Evolutionary conservation across 30 jellyfish, hydroid and myxozoan species (phyloP).

Genomic region (Catostylus mosaicus): DNA sequence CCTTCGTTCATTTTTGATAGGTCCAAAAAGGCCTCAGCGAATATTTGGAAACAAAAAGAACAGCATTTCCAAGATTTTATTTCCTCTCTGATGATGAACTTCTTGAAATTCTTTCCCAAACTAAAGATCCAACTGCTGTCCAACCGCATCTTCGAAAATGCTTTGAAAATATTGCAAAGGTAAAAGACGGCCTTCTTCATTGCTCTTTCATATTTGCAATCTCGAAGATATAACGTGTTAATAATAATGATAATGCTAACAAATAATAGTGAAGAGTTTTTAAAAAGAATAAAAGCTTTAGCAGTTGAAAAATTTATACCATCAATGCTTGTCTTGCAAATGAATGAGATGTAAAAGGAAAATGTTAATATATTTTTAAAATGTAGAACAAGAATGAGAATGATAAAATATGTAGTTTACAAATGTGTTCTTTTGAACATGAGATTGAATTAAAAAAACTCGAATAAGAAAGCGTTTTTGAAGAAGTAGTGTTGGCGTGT

Average conservation of each 20-base stretch:
- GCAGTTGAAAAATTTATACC: no score
- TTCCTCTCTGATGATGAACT: conserved; percentile 95
- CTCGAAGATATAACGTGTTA: neutral
- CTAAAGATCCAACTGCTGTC: conserved; percentile 98
- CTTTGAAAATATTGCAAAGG: conserved; percentile 96
- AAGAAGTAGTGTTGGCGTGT: no score
- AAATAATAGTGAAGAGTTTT: no score
- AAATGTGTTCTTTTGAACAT: no score
- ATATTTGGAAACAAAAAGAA: conserved; percentile 92
- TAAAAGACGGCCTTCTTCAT: neutral
- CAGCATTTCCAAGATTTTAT: conserved; percentile 94
- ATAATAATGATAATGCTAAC: conserved; percentile 25
- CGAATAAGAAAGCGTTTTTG: no score
- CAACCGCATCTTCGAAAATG: conserved; percentile 98
- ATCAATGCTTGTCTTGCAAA: no score
- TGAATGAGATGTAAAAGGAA: no score
- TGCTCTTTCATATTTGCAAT: neutral
- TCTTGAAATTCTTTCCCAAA: conserved; percentile 94
- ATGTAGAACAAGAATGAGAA: no score
- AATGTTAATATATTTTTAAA: no score
- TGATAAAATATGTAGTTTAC: no score
- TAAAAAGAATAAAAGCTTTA: no score
- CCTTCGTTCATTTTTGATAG: conserved; percentile 25
- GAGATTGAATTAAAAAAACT: no score
- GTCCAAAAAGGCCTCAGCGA: conserved; percentile 99